These are phyloP conservation scores for Ambastaia sidthimunki DNA, from an alignment of 2,797 vertebrate genomes.

Conservation along the genomic window DNA sequence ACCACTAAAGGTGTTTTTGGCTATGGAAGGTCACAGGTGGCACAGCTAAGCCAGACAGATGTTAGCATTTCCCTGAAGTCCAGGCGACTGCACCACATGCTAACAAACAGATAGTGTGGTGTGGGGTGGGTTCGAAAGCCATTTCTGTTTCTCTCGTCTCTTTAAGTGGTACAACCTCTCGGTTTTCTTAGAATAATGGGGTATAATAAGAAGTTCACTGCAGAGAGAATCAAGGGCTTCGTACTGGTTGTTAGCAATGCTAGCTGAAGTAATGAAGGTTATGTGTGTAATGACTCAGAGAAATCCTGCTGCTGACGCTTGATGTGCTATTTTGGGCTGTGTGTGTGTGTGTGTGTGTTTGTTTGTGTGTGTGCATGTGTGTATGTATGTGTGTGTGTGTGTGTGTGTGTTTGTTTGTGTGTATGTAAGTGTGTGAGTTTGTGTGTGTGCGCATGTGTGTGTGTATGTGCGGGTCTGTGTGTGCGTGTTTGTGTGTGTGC, in stretches of 20 bases:
- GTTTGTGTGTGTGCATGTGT: not conserved
- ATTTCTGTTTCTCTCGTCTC: conserved; percentile 6
- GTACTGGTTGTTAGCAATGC: conserved; percentile 41
- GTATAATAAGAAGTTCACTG: not conserved
- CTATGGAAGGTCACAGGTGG: conserved; percentile 17
- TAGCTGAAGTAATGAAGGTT: conserved; percentile 63
- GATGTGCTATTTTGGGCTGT: conserved; percentile 15
- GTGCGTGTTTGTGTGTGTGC: no score
- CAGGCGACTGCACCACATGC: not conserved
- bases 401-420: not conserved
- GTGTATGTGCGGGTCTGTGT: no score
- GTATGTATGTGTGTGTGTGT: not conserved
- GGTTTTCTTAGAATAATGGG: conserved; percentile 1
- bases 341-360: not conserved
- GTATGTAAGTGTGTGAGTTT: not conserved
- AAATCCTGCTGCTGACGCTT: conserved; percentile 37
- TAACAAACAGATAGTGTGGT: conserved; percentile 19
- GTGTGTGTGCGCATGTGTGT: not conserved
- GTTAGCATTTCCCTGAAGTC: conserved; percentile 26
- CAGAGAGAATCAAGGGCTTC: conserved; percentile 23
- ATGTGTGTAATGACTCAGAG: conserved; percentile 56
- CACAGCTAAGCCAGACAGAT: conserved; percentile 35
- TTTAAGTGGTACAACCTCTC: conserved; percentile 32
- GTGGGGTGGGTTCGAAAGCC: not conserved
- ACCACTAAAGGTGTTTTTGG: conserved; percentile 39